phyloP scores from a whole-genome alignment of 2,113 vertebrate species.

The Trichechus manatus region DNA sequence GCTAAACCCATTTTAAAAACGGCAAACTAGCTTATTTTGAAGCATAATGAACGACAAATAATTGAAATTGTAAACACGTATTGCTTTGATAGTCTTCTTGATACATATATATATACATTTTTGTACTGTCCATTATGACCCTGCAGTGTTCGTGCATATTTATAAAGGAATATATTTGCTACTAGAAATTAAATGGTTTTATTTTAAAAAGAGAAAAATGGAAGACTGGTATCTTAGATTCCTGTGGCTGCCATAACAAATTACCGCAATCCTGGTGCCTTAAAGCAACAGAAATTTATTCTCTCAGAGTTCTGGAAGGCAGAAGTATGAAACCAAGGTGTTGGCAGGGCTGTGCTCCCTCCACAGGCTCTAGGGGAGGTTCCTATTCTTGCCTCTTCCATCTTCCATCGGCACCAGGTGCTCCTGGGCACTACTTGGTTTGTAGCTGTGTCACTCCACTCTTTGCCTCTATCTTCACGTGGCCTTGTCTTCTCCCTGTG shows the following conservation, averaged over 20 bases:
- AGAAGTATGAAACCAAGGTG: neutral
- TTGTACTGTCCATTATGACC: neutral
- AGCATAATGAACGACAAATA: slow-evolving; percentile 6
- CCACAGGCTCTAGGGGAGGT: neutral
- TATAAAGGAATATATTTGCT: neutral
- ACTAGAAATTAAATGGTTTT: neutral
- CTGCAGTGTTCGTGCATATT: neutral
- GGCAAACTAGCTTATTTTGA: neutral
- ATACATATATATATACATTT: neutral
- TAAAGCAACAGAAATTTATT: neutral
- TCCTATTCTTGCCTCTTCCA: neutral
- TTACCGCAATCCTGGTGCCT: neutral
- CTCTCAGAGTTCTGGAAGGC: neutral
- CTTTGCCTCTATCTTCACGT: neutral
- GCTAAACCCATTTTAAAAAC: slow-evolving; percentile 27
- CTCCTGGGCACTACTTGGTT: neutral
- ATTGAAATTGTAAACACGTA: neutral
- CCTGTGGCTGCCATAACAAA: neutral
- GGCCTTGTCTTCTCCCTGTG: neutral
- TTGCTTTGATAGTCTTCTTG: neutral
- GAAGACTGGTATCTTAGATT: neutral
- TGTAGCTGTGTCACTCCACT: neutral
- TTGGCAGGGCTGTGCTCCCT: neutral
- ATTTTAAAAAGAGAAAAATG: neutral
- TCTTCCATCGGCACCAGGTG: neutral